Evolutionary conservation across 92 coral and sea anemone species (phyloP).

Genomic region (Epizoanthus fatuus): DNA sequence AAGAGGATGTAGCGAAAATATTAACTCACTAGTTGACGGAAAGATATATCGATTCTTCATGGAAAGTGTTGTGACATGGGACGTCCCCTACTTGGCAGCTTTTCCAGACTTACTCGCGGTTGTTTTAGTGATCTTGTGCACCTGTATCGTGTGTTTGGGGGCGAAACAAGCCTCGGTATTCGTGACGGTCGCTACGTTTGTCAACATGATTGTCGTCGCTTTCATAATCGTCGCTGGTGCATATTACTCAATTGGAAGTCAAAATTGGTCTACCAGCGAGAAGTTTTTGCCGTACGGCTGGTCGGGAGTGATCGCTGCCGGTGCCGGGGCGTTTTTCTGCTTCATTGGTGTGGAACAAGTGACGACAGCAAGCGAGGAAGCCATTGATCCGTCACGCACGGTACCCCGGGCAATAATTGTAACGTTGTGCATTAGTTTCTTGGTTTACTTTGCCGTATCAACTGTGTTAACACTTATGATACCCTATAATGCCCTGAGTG

Average conservation of each 20-base stretch:
- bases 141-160: slow-evolving; percentile 81
- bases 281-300: slow-evolving; percentile 83
- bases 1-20: slow-evolving; percentile 85
- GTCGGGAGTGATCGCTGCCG: slow-evolving; percentile 76
- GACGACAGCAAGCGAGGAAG: slow-evolving; percentile 84
- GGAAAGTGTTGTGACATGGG: slow-evolving; percentile 64
- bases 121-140: slow-evolving; percentile 53
- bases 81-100: slow-evolving; percentile 65
- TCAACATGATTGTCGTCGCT: slow-evolving; percentile 74
- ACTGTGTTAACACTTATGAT: slow-evolving; percentile 61
- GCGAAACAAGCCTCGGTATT: slow-evolving; percentile 70
- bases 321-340: slow-evolving; percentile 78
- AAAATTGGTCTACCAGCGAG: slow-evolving; percentile 71
- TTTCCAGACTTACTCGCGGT: slow-evolving; percentile 88
- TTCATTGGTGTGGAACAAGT: slow-evolving; percentile 85
- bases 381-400: slow-evolving; percentile 71
- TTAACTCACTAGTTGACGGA: slow-evolving; percentile 78
- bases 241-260: slow-evolving; percentile 53
- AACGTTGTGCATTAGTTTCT: slow-evolving; percentile 28
- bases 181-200: slow-evolving; percentile 64
- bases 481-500: slow-evolving; percentile 40
- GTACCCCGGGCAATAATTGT: slow-evolving; percentile 72
- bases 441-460: slow-evolving; percentile 62
- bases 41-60: slow-evolving; percentile 65
- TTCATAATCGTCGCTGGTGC: slow-evolving; percentile 73